Evolutionary conservation across 1,140 invertebrate species (phyloP), one percentile per base, ranked within the genome.

Genomic region (Coenobita brevimanus): DNA sequence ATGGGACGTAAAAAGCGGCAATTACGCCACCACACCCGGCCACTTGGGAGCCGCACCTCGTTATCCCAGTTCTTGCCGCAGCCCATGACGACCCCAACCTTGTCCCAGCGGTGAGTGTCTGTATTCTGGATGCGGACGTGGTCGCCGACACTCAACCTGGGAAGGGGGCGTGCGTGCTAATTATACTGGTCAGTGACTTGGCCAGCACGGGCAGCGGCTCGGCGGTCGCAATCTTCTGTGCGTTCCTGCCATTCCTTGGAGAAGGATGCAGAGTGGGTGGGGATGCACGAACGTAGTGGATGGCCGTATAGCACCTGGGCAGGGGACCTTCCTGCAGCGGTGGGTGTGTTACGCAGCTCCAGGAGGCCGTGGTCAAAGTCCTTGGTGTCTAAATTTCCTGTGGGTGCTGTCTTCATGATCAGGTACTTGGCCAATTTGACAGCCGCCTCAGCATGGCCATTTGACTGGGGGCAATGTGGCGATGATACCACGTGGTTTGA

Each of bases 401-500:
- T 33, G 38, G 50, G n/a, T n/a, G n/a, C n/a, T n/a, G n/a, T n/a
- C n/a, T n/a, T n/a, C n/a, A n/a, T n/a, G n/a, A n/a, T n/a, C n/a
- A n/a, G n/a, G n/a, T n/a, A n/a, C n/a, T n/a, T n/a, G n/a, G n/a
- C n/a, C n/a, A n/a, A n/a, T n/a, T n/a, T n/a, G n/a, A n/a, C n/a
- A n/a, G n/a, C n/a, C n/a, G n/a, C n/a, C n/a, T n/a, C n/a, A n/a
- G n/a, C n/a, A n/a, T n/a, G n/a, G n/a, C n/a, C n/a, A n/a, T n/a
- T n/a, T n/a, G n/a, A n/a, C n/a, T n/a, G n/a, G n/a, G n/a, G n/a
- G n/a, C n/a, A n/a, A n/a, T n/a, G n/a, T n/a, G n/a, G n/a, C n/a
- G n/a, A n/a, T n/a, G 3, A 87, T 8, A 24, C 80, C 41, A 10
- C 89, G 33, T 27, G 79, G 64, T 71, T 89, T 80, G 24, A 64